phyloP scores from a whole-genome alignment of 2,888 invertebrate genomes.

The Micoletzkya japonica region DNA sequence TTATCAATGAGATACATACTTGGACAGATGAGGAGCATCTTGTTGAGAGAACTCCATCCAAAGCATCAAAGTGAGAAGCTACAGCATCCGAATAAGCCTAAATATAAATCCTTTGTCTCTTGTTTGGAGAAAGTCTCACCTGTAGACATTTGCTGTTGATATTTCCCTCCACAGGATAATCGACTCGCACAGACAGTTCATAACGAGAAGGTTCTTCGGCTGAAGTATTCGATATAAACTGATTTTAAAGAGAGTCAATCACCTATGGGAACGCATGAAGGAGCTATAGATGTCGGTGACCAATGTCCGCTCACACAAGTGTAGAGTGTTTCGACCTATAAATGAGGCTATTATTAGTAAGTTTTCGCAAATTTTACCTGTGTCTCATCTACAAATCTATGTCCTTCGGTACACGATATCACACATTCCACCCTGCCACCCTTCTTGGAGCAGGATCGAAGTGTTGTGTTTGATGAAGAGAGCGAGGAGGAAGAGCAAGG shows the following conservation, averaged over 20 bases:
- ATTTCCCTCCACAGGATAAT: constrained; percentile 51
- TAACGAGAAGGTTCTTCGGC: constrained; percentile 64
- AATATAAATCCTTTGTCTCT: background rate
- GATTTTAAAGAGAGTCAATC: background rate
- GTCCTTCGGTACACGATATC: constrained; percentile 50
- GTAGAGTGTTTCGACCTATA: constrained; percentile 38
- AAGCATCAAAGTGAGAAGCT: constrained; percentile 60
- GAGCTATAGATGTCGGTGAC: constrained; percentile 85
- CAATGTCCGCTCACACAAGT: constrained; percentile 72
- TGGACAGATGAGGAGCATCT: constrained; percentile 91
- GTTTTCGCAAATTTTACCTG: constrained; percentile 20
- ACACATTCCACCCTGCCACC: constrained; percentile 1
- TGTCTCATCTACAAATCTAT: constrained; percentile 53
- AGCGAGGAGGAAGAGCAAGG: constrained; percentile 89
- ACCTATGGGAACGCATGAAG: constrained; percentile 92
- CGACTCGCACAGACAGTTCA: constrained; percentile 56
- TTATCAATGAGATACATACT: constrained; percentile 29
- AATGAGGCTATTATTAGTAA: background rate
- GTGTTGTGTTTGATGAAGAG: constrained; percentile 76
- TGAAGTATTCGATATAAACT: constrained; percentile 31
- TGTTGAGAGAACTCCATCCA: constrained; percentile 83
- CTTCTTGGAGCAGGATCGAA: constrained; percentile 5
- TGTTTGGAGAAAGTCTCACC: constrained; percentile 25
- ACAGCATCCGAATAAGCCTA: constrained; percentile 52
- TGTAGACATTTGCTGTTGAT: constrained; percentile 57